These are phyloP conservation scores for Balaeniceps rex DNA, from an alignment of 2,113 vertebrate genomes.

Conservation along the genomic window DNA sequence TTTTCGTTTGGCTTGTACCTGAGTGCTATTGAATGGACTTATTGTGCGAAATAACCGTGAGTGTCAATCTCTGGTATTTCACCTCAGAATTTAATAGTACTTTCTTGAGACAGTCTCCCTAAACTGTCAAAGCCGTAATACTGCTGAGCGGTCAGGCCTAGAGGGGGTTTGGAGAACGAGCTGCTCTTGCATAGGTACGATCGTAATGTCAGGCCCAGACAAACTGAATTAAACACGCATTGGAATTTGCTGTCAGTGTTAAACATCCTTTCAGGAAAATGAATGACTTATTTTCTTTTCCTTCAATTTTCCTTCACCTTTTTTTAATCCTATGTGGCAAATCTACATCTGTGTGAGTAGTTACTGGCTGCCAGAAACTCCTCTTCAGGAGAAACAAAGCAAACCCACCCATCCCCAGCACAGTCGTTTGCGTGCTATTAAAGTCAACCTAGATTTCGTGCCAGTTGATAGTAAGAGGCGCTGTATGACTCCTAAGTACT, in stretches of 20 bases:
- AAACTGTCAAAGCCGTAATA: conserved; percentile 31
- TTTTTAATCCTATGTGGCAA: not conserved
- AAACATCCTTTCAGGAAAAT: conserved; percentile 13
- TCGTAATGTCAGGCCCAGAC: not conserved
- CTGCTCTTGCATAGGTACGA: not conserved
- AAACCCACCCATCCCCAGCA: not conserved
- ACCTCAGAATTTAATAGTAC: conserved; percentile 50
- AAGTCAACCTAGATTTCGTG: not conserved
- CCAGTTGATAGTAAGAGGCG: not conserved
- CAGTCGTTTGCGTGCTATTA: not conserved
- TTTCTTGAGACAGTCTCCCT: conserved; percentile 40
- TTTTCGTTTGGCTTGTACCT: conserved; percentile 15
- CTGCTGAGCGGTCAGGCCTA: not conserved
- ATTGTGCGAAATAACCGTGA: conserved; percentile 29
- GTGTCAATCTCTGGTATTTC: conserved; percentile 43
- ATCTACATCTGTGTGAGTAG: not conserved
- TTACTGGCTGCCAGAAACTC: not conserved
- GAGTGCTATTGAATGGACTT: not conserved
- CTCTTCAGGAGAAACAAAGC: not conserved
- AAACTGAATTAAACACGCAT: not conserved
- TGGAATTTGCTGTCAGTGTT: conserved; percentile 11
- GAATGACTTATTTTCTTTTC: not conserved
- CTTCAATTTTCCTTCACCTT: not conserved
- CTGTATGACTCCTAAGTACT: not conserved
- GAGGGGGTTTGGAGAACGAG: not conserved